Evolutionary conservation across 2,888 invertebrate genomes (phyloP).

Genomic region (Salticus scenicus): DNA sequence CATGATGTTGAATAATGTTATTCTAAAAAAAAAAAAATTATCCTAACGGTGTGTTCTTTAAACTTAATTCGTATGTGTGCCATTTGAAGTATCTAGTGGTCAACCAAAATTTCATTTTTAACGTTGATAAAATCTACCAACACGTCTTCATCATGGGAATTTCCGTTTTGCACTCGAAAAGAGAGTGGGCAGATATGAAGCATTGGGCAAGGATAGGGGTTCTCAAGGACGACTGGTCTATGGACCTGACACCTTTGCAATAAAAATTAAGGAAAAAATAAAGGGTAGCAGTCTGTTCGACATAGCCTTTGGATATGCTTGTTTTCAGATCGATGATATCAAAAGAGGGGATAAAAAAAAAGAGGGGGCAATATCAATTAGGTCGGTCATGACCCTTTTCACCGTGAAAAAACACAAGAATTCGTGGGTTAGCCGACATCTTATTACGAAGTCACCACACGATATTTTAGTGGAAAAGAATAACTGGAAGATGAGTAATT

Average conservation of each 20-base stretch:
- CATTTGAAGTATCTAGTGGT: too few species aligned
- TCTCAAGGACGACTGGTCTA: conserved; percentile 52
- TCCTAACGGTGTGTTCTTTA: too few species aligned
- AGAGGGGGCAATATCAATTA: conserved; percentile 19
- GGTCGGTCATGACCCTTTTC: conserved; percentile 64
- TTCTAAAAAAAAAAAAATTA: too few species aligned
- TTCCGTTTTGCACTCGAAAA: neutral
- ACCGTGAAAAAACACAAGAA: neutral
- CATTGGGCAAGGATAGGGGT: conserved; percentile 22
- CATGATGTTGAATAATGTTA: too few species aligned
- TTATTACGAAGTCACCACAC: neutral
- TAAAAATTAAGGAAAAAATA: conserved; percentile 7
- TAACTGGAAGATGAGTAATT: neutral
- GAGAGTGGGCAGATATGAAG: neutral
- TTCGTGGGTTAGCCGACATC: neutral
- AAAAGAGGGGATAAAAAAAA: neutral
- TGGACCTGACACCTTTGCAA: conserved; percentile 25
- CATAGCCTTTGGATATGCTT: conserved; percentile 35
- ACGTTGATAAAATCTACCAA: neutral
- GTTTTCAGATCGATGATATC: conserved; percentile 62
- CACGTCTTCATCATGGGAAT: conserved; percentile 1
- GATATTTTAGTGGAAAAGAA: neutral
- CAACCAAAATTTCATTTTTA: neutral
- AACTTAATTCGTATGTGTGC: too few species aligned
- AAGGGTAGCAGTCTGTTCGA: neutral